Evolutionary conservation across 2,113 vertebrate genomes (phyloP), one percentile per base, ranked within the genome.

Genomic region (Picathartes gymnocephalus): DNA sequence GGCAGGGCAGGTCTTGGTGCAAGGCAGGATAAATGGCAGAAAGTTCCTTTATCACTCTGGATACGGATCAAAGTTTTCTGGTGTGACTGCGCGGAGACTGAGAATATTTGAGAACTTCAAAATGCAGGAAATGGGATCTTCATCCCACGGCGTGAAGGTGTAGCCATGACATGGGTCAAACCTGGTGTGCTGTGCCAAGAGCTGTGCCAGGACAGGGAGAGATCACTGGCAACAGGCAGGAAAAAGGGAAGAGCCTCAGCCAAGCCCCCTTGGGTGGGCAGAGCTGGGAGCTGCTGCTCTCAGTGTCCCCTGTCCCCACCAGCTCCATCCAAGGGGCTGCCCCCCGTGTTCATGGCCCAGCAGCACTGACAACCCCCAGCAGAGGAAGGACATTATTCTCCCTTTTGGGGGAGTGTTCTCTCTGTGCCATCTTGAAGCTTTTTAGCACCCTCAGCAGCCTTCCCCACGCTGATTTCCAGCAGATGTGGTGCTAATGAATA

Each of bases 401-500:
- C 13, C 28, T n/a, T 12, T 5, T 15, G 65, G 31, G 18, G 44
- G 25, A 37, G 39, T 57, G 19, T 50, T 44, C 91, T 50, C 31
- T 10, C 80, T 62, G 28, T 23, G 86, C 81, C 60, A 88, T 44
- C 74, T 51, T 22, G 53, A 54, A 73, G 93, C 66, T 66, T 84
- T 93, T 95, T 93, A 89, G 90, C 95, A 69, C 60, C 95, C 74
- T 3, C 94, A 92, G 64, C 94, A 95, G 89, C 77, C 87, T 33
- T 64, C 95, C 93, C 87, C 44, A 1, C 7, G 47, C 86, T 97
- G 97, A 97, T 98, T 97, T 90, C 95, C 97, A 97, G 88, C 98
- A 98, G 98, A 98, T 98, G 97, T 97, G 95, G 84, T 90, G 92
- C 95, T 98, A 97, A 97, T 94, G 97, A 97, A 87, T 64, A 96